A percentile compares a stretch with the other conserved stretches of the same genome.
Conservation (phyloP, 2,113 vertebrate species). For the human (Homo sapiens) region DNA sequence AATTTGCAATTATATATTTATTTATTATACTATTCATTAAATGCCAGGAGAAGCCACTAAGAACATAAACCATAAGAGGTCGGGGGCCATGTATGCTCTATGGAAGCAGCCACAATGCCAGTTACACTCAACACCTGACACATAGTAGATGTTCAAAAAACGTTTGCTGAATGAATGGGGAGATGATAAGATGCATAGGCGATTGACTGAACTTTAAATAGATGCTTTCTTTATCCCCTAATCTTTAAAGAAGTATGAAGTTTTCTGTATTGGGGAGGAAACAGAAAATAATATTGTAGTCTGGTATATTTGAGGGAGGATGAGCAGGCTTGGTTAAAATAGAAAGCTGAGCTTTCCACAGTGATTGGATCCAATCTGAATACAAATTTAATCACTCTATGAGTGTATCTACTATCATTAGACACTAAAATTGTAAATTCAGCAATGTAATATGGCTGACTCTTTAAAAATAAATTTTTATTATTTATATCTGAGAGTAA, state of each 20-base stretch:
- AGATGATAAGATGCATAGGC: background rate
- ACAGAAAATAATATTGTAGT: background rate
- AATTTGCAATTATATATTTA: background rate
- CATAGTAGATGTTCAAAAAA: background rate
- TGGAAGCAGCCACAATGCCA: background rate
- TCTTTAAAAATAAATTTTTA: constrained; percentile 55
- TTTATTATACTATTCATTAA: background rate
- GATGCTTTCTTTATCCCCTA: background rate
- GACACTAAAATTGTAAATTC: background rate
- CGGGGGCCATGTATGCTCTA: background rate
- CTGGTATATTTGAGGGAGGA: background rate
- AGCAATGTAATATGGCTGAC: background rate
- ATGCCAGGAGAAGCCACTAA: background rate
- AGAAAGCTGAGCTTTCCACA: background rate
- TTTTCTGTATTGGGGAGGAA: background rate
- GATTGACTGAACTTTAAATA: background rate
- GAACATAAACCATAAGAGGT: background rate
- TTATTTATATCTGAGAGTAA: constrained; percentile 43
- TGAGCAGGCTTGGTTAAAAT: background rate
- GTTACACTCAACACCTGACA: background rate
- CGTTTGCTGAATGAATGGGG: background rate
- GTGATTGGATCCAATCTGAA: background rate
- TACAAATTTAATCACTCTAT: background rate
- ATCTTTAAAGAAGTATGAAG: background rate
- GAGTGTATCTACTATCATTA: background rate